Evolutionary conservation across 1,140 invertebrate genomes (phyloP).

Genomic region (Maconellicoccus hirsutus): DNA sequence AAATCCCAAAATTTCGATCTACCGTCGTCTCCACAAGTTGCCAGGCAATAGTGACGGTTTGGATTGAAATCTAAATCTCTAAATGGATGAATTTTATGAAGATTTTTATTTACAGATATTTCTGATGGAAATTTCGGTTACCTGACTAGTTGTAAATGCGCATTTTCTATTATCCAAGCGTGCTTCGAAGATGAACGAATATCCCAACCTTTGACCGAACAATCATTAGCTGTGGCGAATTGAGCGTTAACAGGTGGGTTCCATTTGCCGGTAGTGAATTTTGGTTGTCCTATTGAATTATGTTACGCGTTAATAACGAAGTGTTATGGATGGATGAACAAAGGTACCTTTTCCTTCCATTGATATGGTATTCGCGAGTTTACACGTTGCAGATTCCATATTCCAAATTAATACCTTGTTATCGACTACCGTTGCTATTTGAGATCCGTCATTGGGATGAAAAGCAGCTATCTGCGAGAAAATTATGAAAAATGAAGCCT

Average conservation of each 20-base stretch:
- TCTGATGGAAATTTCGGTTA: too few species aligned
- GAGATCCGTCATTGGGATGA: slow-evolving; percentile 66
- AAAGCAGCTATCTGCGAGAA: slow-evolving; percentile 35
- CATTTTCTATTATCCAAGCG: slow-evolving; percentile 71
- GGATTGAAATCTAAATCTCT: slow-evolving; percentile 93
- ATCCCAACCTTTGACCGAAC: slow-evolving; percentile 76
- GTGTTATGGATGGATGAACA: neutral
- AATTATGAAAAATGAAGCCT: slow-evolving; percentile 13
- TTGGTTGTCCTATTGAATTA: slow-evolving; percentile 40
- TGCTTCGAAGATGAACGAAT: slow-evolving; percentile 54
- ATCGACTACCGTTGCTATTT: slow-evolving; percentile 60
- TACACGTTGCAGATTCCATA: slow-evolving; percentile 35
- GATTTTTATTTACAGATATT: neutral
- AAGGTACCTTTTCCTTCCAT: slow-evolving; percentile 48
- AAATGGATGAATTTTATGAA: neutral
- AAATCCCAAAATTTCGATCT: slow-evolving; percentile 93
- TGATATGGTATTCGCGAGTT: slow-evolving; percentile 31
- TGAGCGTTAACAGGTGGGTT: slow-evolving; percentile 81
- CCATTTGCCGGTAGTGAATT: slow-evolving; percentile 78
- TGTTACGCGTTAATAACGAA: neutral
- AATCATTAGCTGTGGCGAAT: slow-evolving; percentile 72
- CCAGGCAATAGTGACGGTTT: slow-evolving; percentile 87
- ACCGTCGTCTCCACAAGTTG: slow-evolving; percentile 90
- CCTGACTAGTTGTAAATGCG: slow-evolving; percentile 74
- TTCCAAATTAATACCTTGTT: slow-evolving; percentile 55